Conservation (phyloP, 2,797 vertebrate genomes). For the Clarias pachynema region DNA sequence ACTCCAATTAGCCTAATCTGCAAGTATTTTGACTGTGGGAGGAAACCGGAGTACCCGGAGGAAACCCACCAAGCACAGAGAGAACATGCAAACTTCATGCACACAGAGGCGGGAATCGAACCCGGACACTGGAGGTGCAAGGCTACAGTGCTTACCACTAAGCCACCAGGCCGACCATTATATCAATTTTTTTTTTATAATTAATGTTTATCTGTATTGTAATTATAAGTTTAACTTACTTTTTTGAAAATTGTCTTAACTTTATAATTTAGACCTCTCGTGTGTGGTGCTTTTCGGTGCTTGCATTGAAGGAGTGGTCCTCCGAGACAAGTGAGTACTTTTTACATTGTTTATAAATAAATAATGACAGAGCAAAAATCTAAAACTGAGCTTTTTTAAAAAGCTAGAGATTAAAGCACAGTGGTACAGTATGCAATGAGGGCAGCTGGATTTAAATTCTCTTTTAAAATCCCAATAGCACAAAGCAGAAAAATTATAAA, state of each 20-base stretch:
- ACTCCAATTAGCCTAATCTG: too few relatives aligned
- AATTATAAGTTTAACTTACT: background rate
- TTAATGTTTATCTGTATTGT: background rate
- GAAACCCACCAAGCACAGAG: too few relatives aligned
- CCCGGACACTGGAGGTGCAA: too few relatives aligned
- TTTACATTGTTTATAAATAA: background rate
- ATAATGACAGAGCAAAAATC: background rate
- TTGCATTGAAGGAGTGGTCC: constrained; percentile 90
- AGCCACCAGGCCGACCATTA: too few relatives aligned
- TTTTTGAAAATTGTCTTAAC: constrained; percentile 69
- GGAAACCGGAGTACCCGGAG: too few relatives aligned
- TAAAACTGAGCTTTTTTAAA: background rate
- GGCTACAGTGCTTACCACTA: too few relatives aligned
- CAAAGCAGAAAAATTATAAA: background rate
- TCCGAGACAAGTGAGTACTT: constrained; percentile 89
- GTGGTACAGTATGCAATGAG: background rate
- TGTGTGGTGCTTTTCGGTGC: constrained; percentile 90
- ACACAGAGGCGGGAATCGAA: too few relatives aligned
- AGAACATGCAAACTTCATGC: too few relatives aligned
- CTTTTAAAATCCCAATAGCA: too few relatives aligned
- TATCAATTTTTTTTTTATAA: background rate
- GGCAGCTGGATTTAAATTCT: background rate
- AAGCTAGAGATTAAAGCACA: background rate
- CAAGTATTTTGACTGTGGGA: too few relatives aligned
- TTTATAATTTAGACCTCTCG: constrained; percentile 77